Percentiles rank a stretch among this genome's conserved stretches.
phyloP scores from a whole-genome alignment of 2,797 vertebrate genomes.

The Mastacembelus armatus region DNA sequence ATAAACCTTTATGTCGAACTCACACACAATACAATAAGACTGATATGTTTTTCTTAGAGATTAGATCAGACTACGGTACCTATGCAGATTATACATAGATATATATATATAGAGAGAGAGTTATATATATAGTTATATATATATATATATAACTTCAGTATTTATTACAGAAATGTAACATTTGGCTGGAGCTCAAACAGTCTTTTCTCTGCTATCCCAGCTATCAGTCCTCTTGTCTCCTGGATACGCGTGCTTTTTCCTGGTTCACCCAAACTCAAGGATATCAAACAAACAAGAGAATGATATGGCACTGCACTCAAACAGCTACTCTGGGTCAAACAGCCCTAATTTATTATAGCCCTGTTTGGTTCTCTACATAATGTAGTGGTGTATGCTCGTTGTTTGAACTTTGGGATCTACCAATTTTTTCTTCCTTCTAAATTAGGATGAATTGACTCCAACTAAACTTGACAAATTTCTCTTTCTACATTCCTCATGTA shows the following conservation, averaged over 20 bases:
- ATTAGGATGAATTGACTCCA: background rate
- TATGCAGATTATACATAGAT: background rate
- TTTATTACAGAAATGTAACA: background rate
- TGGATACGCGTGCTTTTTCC: background rate
- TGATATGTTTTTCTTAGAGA: background rate
- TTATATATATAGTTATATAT: too few species aligned
- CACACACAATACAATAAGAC: background rate
- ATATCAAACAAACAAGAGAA: conserved; percentile 13
- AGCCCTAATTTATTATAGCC: background rate
- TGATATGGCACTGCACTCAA: conserved; percentile 4
- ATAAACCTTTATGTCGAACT: background rate
- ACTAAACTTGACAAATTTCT: conserved; percentile 4
- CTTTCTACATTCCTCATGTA: background rate
- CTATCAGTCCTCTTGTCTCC: background rate
- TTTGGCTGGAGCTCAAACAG: background rate
- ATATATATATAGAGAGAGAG: too few species aligned
- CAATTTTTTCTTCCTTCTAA: too few species aligned
- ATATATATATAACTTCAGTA: background rate
- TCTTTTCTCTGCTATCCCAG: background rate
- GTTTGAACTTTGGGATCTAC: background rate
- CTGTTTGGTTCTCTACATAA: background rate
- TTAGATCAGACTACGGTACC: background rate
- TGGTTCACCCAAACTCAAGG: conserved; percentile 7
- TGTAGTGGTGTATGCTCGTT: background rate
- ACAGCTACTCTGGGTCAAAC: background rate